Evolutionary conservation across 2,797 vertebrate genomes (phyloP).

Genomic region (Hydrophis major): DNA sequence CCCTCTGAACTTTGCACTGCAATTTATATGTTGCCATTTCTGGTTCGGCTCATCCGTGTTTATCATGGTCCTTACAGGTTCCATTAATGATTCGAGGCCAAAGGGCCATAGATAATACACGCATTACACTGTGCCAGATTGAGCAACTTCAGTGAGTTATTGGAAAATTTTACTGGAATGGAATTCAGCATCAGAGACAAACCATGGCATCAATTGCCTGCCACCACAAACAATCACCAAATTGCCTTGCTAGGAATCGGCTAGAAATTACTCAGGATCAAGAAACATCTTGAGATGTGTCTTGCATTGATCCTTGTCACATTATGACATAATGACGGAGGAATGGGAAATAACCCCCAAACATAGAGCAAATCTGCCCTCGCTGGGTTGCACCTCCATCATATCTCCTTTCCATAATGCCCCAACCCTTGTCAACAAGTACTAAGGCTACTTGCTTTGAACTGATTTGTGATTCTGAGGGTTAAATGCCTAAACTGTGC

Average conservation of each 20-base stretch:
- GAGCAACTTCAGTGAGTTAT: background rate
- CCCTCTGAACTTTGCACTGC: constrained; percentile 10
- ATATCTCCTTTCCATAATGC: background rate
- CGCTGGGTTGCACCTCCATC: background rate
- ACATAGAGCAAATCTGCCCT: background rate
- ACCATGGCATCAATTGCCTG: background rate
- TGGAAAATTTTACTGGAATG: constrained; percentile 12
- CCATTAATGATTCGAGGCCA: background rate
- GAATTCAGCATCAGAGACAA: constrained; percentile 13
- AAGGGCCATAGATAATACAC: background rate
- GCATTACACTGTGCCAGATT: constrained; percentile 4
- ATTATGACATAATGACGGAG: background rate
- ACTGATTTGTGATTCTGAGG: background rate
- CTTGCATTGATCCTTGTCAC: background rate
- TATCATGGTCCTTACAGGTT: background rate
- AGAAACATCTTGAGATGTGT: background rate
- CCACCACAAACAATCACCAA: background rate
- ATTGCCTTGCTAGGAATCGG: background rate
- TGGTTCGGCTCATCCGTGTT: background rate
- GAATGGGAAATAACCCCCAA: background rate
- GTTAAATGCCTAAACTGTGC: background rate
- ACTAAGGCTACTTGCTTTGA: background rate
- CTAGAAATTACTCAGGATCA: background rate
- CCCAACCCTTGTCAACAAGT: background rate
- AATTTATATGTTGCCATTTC: constrained; percentile 30